Base-by-base conservation (phyloP, 2,888 invertebrate genomes). In the Dendrolimus houi region DNA sequence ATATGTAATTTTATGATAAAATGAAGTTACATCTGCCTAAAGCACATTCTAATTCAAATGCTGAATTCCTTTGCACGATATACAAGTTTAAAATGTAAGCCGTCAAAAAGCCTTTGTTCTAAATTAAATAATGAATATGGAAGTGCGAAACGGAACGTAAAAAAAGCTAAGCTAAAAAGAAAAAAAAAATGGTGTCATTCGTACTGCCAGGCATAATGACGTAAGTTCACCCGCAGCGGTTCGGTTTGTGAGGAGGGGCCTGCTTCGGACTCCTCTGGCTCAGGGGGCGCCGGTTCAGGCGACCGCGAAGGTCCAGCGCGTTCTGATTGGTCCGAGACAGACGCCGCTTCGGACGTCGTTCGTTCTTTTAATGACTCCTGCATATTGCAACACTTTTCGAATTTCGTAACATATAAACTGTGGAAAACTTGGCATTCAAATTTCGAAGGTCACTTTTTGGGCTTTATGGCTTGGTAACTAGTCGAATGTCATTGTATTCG, bases 181-280 rank as follows among this genome's bases (percentile, higher is more conserved):
- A 74, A 81, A 83, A 78, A 82, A 76, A 84, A 81, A 86, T 72
- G 81, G 87, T 87, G 89, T 87, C 82, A 83, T 85, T 87, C 87
- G 88, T 89, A 87, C 88, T 85, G 88, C 89, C 88, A 88, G 89
- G 87, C 88, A 87, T 82, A 87, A 83, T 81, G 87, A 83, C 81
- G 84, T 81, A 80, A 82, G 85, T 79, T 89, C 89, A 89, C 89
- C 89, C 81, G 87, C 85, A 81, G 75, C 83, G 82, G 68, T 78
- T 85, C 81, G 65, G 82, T 62, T 68, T 71, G 74, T 59, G 76
- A 66, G 59, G 88, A 87, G 75, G 84, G 74, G 59, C 85, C 85
- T 66, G 83, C 83, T 72, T 70, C 75, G 79, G 70, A 56, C 69
- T 65, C 29, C 65, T 60, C 67, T 52, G 75, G 69, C 60, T 67